Base-by-base conservation (phyloP, 2,113 vertebrate species). In the Anseranas semipalmata region DNA sequence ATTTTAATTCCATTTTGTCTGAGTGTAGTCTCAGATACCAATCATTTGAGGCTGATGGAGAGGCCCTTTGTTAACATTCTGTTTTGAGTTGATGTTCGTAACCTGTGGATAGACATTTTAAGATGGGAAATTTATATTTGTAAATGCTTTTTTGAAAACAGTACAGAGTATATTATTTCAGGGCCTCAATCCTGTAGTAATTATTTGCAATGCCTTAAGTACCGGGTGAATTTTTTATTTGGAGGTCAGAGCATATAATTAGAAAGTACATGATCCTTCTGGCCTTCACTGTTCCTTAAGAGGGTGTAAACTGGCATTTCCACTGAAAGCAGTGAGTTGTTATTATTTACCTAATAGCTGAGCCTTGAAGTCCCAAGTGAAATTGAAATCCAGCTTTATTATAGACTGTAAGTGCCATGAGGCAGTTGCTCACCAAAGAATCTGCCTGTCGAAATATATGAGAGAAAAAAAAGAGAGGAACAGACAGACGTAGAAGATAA, bases 341-440 rank as follows among this genome's bases (percentile, higher is more conserved):
- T 96, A 27, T 83, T 84, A 90, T 95, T 95, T 95, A 86, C 25
- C 56, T 88, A 70, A 93, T 32, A 77, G n/a, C n/a, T 71, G 27
- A 88, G 24, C 71, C 45, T 66, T 9, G 3, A 76, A 76, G n/a
- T 91, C 63, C 41, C 67, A 90, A n/a, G 5, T 93, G 74, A 95
- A 94, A 74, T 24, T 33, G 50, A 93, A 90, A 58, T 10, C 19
- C 58, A 56, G 10, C 25, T 77, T 96, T 90, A 76, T 74, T 84
- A 33, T 43, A 90, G 50, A 32, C 25, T 85, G 10, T 52, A 85
- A 89, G 50, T 71, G 68, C 52, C 45, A 52, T 25, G 48, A 74
- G 28, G 46, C 35, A 83, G 8, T 43, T 85, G 16, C 10, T 96
- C 6, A 85, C 58, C 53, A 71, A 85, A 93, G 63, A 92, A 80